A percentile compares a stretch with the other conserved stretches of the same genome.
phyloP scores from a whole-genome alignment of 1,140 invertebrate genomes.

The Aplysia californica region DNA sequence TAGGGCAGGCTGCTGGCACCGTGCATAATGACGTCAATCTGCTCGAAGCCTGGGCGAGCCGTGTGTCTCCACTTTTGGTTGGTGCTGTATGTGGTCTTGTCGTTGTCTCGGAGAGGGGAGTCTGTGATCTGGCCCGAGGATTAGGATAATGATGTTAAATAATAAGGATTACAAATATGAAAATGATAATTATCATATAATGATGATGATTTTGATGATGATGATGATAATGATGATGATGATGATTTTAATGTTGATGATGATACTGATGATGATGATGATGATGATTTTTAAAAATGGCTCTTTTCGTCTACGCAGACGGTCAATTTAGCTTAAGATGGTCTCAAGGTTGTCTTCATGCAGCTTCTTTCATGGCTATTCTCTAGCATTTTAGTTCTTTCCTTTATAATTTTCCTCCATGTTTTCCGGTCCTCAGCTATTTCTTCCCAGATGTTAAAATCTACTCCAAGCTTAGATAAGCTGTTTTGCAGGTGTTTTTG shows the following conservation, averaged over 20 bases:
- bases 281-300: too few species aligned
- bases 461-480: too few species aligned
- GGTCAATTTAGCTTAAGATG: too few species aligned
- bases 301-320: too few species aligned
- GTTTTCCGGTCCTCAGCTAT: too few species aligned
- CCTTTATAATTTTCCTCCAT: too few species aligned
- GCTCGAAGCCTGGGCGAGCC: slow-evolving; percentile 49
- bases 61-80: slow-evolving; percentile 53
- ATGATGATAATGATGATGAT: slow-evolving; percentile 1
- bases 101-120: slow-evolving; percentile 41
- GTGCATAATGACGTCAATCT: slow-evolving; percentile 60
- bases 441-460: too few species aligned
- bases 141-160: neutral
- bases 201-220: neutral
- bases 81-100: slow-evolving; percentile 40
- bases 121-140: slow-evolving; percentile 43
- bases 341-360: too few species aligned
- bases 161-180: too few species aligned
- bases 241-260: neutral
- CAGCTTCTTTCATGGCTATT: too few species aligned
- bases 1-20: slow-evolving; percentile 53
- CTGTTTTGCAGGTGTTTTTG: too few species aligned
- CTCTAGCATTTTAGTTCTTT: too few species aligned
- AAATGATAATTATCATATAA: slow-evolving; percentile 1
- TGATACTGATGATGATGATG: neutral